Evolutionary conservation across 2,888 invertebrate genomes (phyloP).

Genomic region (Heliothis peltigera): DNA sequence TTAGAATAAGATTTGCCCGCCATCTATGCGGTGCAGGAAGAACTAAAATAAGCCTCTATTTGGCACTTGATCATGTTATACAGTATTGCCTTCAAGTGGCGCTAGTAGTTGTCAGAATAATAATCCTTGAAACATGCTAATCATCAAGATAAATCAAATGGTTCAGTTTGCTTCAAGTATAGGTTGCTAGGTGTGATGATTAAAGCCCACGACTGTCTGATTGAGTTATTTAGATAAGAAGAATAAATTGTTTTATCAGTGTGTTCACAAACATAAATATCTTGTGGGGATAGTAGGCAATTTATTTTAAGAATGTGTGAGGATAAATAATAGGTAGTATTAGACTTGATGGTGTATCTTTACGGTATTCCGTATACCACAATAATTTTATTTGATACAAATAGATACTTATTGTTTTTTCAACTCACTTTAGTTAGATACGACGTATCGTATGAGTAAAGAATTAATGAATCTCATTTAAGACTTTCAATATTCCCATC

Average conservation of each 20-base stretch:
- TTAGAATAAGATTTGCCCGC: background rate
- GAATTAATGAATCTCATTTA: too few relatives aligned
- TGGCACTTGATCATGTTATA: background rate
- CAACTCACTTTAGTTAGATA: too few relatives aligned
- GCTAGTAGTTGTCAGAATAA: background rate
- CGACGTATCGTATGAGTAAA: too few relatives aligned
- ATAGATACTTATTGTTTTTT: too few relatives aligned
- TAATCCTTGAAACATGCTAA: background rate
- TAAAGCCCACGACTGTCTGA: background rate
- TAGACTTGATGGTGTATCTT: too few relatives aligned
- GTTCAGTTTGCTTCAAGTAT: too few relatives aligned
- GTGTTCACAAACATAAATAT: background rate
- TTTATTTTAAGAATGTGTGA: too few relatives aligned
- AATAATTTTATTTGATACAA: too few relatives aligned
- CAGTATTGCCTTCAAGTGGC: background rate
- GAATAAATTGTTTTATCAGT: background rate
- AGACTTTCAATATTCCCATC: too few relatives aligned
- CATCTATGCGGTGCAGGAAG: background rate
- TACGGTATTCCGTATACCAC: too few relatives aligned
- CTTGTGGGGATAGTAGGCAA: too few relatives aligned
- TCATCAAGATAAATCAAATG: background rate
- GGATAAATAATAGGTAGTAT: too few relatives aligned
- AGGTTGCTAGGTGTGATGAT: background rate
- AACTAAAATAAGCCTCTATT: background rate
- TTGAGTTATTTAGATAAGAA: constrained; percentile 1